Evolutionary conservation across 2,113 vertebrate species (phyloP), one percentile per base, ranked within the genome.

Genomic region (Notothenia coriiceps): DNA sequence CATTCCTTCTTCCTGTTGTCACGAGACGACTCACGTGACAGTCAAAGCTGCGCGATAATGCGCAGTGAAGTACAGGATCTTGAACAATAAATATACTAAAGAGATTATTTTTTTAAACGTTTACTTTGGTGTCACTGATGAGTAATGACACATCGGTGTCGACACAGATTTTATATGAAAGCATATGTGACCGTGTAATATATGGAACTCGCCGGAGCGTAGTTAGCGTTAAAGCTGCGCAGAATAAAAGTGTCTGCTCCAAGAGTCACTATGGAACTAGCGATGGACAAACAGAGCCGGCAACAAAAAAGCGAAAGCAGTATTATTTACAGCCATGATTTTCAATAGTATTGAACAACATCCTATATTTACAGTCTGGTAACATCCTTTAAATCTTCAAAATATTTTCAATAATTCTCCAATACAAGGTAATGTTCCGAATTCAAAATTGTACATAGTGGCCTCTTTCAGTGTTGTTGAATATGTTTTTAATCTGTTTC

Each of bases 1-100:
- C 14, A 72, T 77, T 76, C 55, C 74, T 59, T 0, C 82, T 93
- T 93, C 93, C 90, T 79, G 83, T 25, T 88, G 86, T 89, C 88
- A 86, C 86, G 43, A 79, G 88, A 77, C 17, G 1, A 7, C 0
- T 77, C 85, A 84, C 6, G 72, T 88, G 86, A 88, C 20, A 14
- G 17, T 81, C 79, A 82, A 65, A 65, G 44, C 59, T 92, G 86
- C 86, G 84, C 68, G 1, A 10, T 4, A 20, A 70, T 40, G 63
- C 46, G 82, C 82, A 76, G 69, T 29, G 15, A 33, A 15, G 29
- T 2, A 1, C 3, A 20, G 13, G 0, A n/a, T 1, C 7, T 0
- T 15, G 6, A 5, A 22, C 13, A 44, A 33, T 12, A 52, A 13
- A 2, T 11, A 20, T 10, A 60, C 7, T 3, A 15, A 44, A 17